phyloP scores from a whole-genome alignment of 1,140 invertebrate species.

The Atta cephalotes region DNA sequence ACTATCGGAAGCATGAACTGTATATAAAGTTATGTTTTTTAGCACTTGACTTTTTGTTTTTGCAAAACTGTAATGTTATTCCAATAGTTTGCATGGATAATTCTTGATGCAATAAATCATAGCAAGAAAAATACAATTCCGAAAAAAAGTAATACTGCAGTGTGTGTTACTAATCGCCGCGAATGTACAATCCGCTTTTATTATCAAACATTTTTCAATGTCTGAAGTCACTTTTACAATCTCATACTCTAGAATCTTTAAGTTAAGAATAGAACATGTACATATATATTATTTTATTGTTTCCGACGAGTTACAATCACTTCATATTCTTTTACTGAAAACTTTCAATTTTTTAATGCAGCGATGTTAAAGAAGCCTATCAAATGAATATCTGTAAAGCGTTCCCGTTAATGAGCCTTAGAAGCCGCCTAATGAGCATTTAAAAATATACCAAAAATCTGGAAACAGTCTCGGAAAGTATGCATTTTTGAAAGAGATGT shows the following conservation, averaged over 20 bases:
- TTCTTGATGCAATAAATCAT: background rate
- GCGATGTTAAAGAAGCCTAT: too few species aligned
- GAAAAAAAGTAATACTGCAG: slow-evolving; percentile 63
- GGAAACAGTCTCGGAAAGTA: too few species aligned
- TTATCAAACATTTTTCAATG: background rate
- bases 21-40: slow-evolving; percentile 37
- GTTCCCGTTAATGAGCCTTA: too few species aligned
- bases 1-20: slow-evolving; percentile 50
- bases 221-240: background rate
- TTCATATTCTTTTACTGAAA: background rate
- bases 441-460: too few species aligned
- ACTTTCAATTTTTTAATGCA: background rate
- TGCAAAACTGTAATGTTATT: slow-evolving; percentile 53
- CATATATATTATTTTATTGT: background rate
- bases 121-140: slow-evolving; percentile 35
- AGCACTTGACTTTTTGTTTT: slow-evolving; percentile 58
- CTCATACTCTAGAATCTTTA: background rate
- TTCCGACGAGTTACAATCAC: background rate
- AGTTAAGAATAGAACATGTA: background rate
- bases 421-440: too few species aligned
- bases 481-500: too few species aligned
- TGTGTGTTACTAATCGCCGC: slow-evolving; percentile 14
- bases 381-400: too few species aligned
- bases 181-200: slow-evolving; percentile 63
- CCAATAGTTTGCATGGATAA: background rate